These are phyloP conservation scores for Lordiphosa mommai DNA, from an alignment of 1,140 invertebrate species.

Conservation along the genomic window DNA sequence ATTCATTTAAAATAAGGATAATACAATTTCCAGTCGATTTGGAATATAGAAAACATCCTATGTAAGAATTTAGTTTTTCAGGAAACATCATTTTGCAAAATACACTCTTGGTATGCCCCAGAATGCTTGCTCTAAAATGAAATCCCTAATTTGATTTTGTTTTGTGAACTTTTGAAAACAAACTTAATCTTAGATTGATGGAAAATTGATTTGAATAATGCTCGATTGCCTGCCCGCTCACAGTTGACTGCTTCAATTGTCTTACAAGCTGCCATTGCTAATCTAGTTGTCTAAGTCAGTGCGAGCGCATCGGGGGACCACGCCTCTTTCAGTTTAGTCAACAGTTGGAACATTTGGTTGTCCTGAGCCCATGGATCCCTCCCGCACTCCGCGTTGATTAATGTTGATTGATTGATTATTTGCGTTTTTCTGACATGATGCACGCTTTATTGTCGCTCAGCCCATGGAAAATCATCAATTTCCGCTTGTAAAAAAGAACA, in stretches of 20 bases:
- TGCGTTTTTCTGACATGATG: constrained; percentile 75
- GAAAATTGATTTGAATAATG: too few species aligned
- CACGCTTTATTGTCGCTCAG: constrained; percentile 71
- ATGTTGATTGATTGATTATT: constrained; percentile 79
- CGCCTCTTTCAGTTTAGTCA: constrained; percentile 1
- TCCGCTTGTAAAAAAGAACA: constrained; percentile 75
- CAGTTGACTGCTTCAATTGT: constrained; percentile 24
- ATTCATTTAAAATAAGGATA: too few species aligned
- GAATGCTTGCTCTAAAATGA: too few species aligned
- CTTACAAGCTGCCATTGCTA: constrained; percentile 13
- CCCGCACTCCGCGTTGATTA: constrained; percentile 56
- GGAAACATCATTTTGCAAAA: too few species aligned
- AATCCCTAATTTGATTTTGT: too few species aligned
- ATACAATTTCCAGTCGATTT: too few species aligned
- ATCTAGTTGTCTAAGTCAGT: constrained; percentile 49
- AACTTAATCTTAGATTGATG: too few species aligned
- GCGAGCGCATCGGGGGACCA: neutral
- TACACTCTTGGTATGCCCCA: too few species aligned
- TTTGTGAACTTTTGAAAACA: too few species aligned
- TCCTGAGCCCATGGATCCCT: constrained; percentile 6
- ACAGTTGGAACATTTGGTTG: constrained; percentile 33
- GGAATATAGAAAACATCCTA: too few species aligned
- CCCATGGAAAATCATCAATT: constrained; percentile 73
- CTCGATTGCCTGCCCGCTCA: neutral
- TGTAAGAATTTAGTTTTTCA: too few species aligned